Conservation (phyloP, 1,140 invertebrate species). For the Micrasema minimum region DNA sequence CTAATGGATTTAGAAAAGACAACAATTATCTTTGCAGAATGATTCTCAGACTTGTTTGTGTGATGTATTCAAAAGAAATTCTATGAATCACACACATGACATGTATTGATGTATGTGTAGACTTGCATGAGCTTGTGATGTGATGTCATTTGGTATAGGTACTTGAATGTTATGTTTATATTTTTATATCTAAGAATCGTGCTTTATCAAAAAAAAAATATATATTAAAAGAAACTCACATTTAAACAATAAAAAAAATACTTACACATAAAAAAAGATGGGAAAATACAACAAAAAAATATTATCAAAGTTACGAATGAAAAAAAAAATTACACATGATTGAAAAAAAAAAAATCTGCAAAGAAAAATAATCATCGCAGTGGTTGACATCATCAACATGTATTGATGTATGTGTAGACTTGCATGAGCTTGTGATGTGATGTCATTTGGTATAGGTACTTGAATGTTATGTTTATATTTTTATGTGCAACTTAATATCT, state of each 20-base stretch:
- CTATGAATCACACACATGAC: slow-evolving; percentile 16
- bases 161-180: neutral
- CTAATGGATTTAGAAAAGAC: neutral
- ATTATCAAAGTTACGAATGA: neutral
- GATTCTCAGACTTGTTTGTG: slow-evolving; percentile 1
- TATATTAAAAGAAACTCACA: slow-evolving; percentile 3
- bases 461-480: neutral
- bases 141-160: slow-evolving; percentile 26
- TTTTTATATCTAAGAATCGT: too few species aligned
- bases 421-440: slow-evolving; percentile 31
- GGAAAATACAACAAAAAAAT: neutral
- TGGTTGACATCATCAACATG: neutral
- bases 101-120: too few species aligned
- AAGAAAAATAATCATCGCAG: slow-evolving; percentile 10
- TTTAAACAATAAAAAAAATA: slow-evolving; percentile 8
- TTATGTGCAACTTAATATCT: too few species aligned
- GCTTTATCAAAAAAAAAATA: slow-evolving; percentile 14
- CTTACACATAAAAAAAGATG: neutral
- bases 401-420: neutral
- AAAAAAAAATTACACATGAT: neutral
- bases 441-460: slow-evolving; percentile 16
- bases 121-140: slow-evolving; percentile 28
- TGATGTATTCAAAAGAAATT: neutral
- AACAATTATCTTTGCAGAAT: too few species aligned
- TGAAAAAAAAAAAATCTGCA: slow-evolving; percentile 20